phyloP scores from a whole-genome alignment of 2,888 invertebrate species.

The Chaitophorus viminalis region DNA sequence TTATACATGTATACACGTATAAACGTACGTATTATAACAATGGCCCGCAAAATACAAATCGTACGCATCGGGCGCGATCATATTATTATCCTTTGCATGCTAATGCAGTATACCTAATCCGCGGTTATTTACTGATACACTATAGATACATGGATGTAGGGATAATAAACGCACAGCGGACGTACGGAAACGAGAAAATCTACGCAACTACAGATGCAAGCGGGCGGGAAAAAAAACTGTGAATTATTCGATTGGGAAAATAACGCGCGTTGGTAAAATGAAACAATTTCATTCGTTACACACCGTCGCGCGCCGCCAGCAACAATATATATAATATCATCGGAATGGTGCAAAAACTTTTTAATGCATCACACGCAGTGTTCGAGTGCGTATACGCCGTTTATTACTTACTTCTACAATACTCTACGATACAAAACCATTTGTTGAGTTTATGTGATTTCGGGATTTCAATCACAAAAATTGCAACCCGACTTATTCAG shows the following conservation, averaged over 20 bases:
- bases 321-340: constrained; percentile 19
- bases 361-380: not conserved
- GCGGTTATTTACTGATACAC: not conserved
- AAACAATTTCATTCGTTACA: constrained; percentile 3
- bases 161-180: not conserved
- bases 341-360: not conserved
- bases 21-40: not conserved
- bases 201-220: not conserved
- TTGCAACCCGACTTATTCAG: not conserved
- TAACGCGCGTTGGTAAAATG: not conserved
- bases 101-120: not conserved
- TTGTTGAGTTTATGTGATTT: not conserved
- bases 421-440: not conserved
- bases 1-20: not conserved
- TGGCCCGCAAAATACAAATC: not conserved
- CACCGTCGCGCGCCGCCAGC: too few species aligned
- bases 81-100: not conserved
- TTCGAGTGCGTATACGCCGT: not conserved
- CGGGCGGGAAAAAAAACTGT: not conserved
- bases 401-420: not conserved
- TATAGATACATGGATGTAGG: too few species aligned
- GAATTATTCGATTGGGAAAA: not conserved
- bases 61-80: not conserved
- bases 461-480: not conserved
- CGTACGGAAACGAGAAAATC: not conserved